Evolutionary conservation across 2,888 invertebrate species (phyloP).

Genomic region (Uropetala carovei): DNA sequence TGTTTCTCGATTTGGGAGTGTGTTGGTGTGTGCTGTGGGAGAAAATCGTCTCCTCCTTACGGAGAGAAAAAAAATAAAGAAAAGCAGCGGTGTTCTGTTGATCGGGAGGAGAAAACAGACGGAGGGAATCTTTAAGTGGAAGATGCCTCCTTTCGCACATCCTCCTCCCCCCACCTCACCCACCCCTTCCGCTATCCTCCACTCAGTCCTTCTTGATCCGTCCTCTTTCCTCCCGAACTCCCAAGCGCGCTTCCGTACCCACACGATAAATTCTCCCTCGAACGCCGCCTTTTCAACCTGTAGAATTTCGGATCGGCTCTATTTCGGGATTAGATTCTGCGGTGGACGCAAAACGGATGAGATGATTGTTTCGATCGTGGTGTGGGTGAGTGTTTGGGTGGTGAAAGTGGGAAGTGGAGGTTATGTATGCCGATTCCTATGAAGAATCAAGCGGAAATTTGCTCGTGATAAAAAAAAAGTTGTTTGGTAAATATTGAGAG

Average conservation of each 20-base stretch:
- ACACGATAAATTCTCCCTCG: slow-evolving; percentile 48
- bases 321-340: slow-evolving; percentile 44
- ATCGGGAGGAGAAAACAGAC: slow-evolving; percentile 36
- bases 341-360: slow-evolving; percentile 36
- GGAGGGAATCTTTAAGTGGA: slow-evolving; percentile 29
- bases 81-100: background rate
- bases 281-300: slow-evolving; percentile 54
- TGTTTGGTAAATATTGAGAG: too few species aligned
- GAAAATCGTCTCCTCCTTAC: background rate
- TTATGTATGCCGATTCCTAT: slow-evolving; percentile 31
- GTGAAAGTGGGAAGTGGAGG: slow-evolving; percentile 11
- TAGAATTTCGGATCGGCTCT: slow-evolving; percentile 56
- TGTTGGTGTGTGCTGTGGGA: background rate
- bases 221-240: background rate
- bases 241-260: slow-evolving; percentile 41
- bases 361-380: slow-evolving; percentile 17
- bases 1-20: slow-evolving; percentile 36
- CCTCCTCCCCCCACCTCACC: background rate
- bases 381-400: background rate
- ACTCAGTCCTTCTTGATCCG: background rate
- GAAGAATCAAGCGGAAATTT: background rate
- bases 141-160: background rate
- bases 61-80: background rate
- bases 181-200: background rate
- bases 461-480: too few species aligned